These are phyloP conservation scores for Sitobion miscanthi DNA, from an alignment of 1,140 invertebrate species.

Conservation along the genomic window DNA sequence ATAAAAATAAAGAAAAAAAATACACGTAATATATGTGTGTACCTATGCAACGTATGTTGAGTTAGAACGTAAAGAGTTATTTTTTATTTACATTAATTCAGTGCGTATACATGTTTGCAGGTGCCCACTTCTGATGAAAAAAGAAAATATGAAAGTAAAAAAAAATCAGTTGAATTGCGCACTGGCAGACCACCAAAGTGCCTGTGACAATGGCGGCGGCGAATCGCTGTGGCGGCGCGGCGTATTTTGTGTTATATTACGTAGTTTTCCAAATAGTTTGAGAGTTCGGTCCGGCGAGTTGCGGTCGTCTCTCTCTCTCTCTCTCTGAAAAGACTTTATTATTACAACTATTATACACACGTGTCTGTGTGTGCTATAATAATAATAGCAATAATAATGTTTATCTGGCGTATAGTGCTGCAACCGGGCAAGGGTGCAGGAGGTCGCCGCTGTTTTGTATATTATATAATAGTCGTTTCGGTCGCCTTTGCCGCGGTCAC, in stretches of 20 bases:
- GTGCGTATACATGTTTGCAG: neutral
- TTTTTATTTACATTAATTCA: neutral
- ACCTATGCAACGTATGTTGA: too few species aligned
- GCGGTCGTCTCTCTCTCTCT: neutral
- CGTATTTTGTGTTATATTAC: neutral
- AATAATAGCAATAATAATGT: neutral
- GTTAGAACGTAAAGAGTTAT: neutral
- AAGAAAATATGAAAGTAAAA: neutral
- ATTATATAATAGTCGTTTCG: neutral
- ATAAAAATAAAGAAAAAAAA: too few species aligned
- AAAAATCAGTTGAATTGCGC: neutral
- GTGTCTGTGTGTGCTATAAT: neutral
- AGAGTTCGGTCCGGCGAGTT: neutral
- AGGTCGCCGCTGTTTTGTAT: neutral
- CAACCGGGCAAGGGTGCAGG: neutral
- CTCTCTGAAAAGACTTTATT: neutral
- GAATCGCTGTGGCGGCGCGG: neutral
- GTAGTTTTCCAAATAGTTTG: slow-evolving; percentile 15
- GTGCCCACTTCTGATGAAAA: neutral
- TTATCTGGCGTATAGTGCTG: neutral
- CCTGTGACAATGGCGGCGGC: neutral
- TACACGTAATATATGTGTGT: too few species aligned
- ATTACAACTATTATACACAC: neutral
- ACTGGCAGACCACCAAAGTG: slow-evolving; percentile 2
- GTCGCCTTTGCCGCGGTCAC: neutral